Percentiles rank a stretch among this genome's conserved stretches.
Evolutionary conservation across 2,888 invertebrate species (phyloP).

Genomic region (Idaea aversata): DNA sequence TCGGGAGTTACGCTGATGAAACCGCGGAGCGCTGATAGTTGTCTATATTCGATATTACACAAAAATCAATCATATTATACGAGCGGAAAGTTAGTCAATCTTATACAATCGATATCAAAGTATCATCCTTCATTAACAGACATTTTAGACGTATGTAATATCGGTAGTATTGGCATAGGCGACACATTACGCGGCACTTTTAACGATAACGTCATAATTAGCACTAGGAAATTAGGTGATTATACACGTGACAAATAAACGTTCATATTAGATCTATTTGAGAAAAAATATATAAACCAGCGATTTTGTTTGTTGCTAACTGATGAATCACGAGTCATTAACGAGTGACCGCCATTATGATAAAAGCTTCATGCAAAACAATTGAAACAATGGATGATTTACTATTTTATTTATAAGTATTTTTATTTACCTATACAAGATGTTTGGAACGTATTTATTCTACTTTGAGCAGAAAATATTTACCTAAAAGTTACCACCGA

Average conservation of each 20-base stretch:
- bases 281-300: not conserved
- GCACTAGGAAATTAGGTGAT: not conserved
- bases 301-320: conserved; percentile 13
- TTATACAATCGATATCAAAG: not conserved
- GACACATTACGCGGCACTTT: not conserved
- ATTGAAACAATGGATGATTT: conserved; percentile 15
- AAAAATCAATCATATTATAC: not conserved
- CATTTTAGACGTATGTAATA: not conserved
- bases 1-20: too few species aligned
- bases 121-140: not conserved
- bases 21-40: not conserved
- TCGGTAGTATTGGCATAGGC: not conserved
- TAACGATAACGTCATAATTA: not conserved
- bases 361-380: conserved; percentile 6
- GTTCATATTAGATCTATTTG: not conserved
- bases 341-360: conserved; percentile 16
- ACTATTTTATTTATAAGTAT: not conserved
- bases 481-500: not conserved
- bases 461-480: not conserved
- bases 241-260: not conserved
- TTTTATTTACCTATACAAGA: not conserved
- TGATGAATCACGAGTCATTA: conserved; percentile 17
- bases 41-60: too few species aligned
- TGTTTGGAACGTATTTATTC: not conserved
- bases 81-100: not conserved